Evolutionary conservation across 2,113 vertebrate species (phyloP), one percentile per base, ranked within the genome.

Genomic region (Symphodus melops): DNA sequence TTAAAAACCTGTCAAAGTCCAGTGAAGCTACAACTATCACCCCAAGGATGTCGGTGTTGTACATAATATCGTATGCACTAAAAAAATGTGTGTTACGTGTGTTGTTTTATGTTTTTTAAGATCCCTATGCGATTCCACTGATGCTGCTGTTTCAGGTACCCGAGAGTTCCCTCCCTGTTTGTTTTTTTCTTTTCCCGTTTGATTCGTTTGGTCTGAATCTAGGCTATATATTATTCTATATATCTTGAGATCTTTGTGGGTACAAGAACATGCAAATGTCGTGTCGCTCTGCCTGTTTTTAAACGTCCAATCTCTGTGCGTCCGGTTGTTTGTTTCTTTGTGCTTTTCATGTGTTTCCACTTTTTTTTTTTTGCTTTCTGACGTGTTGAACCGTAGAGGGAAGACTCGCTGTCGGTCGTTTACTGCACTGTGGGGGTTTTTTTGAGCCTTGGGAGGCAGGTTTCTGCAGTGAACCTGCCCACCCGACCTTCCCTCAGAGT

Each of bases 91-190:
- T 79, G 90, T 84, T 91, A 81, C 77, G 39, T 83, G 90, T 90
- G 86, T 87, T 91, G 81, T 90, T 92, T 83, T 77, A 4, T 89
- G 86, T 90, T 74, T 90, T 74, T 74, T 69, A 68, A 68, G 53
- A 82, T 87, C 89, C 83, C 79, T 87, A 86, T 84, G 88, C 79
- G 83, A 91, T 77, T 82, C 89, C 82, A 82, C 84, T 89, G 82
- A 90, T 91, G 93, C 93, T 94, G 91, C 91, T 94, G 84, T 92
- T 91, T 90, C 88, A 82, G 80, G 85, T 86, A 88, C 83, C 77
- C 79, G 78, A 65, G 68, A 77, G 72, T 59, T 67, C 69, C 58
- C 67, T 89, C 77, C 76, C 71, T 67, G 68, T 84, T 85, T 77
- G 82, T 70, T 75, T 77, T 54, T 83, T 68, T 75, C 77, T 54